These are phyloP conservation scores for Helicolenus hilgendorfi DNA, from an alignment of 2,797 vertebrate genomes.

Conservation along the genomic window DNA sequence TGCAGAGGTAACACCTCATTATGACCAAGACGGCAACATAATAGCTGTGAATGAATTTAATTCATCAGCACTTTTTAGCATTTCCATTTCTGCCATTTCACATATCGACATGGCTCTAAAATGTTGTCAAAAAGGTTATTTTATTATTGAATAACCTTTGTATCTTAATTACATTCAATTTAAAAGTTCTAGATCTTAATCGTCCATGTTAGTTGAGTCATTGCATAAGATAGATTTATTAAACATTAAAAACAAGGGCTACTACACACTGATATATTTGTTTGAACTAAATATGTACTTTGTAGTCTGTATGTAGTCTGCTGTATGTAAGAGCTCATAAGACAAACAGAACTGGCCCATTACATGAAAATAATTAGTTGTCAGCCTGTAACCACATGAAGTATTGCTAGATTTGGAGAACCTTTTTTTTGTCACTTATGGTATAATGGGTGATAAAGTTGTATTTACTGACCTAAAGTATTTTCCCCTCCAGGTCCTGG, in stretches of 20 bases:
- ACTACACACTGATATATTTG: background rate
- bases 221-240: background rate
- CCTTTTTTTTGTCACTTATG: background rate
- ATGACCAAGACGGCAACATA: background rate
- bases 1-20: conserved; percentile 79
- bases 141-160: background rate
- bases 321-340: background rate
- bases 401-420: too few species aligned
- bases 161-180: background rate
- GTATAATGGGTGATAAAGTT: background rate
- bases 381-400: background rate
- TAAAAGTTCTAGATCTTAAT: background rate
- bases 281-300: background rate
- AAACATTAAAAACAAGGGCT: background rate
- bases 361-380: background rate
- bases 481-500: conserved; percentile 77
- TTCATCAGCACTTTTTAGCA: background rate
- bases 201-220: background rate
- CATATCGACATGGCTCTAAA: background rate
- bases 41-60: background rate
- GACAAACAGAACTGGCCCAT: background rate
- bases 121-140: background rate
- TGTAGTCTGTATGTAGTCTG: too few species aligned
- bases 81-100: background rate
- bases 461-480: background rate